phyloP scores from a whole-genome alignment of 2,888 invertebrate species.

The Resseliella maxima region DNA sequence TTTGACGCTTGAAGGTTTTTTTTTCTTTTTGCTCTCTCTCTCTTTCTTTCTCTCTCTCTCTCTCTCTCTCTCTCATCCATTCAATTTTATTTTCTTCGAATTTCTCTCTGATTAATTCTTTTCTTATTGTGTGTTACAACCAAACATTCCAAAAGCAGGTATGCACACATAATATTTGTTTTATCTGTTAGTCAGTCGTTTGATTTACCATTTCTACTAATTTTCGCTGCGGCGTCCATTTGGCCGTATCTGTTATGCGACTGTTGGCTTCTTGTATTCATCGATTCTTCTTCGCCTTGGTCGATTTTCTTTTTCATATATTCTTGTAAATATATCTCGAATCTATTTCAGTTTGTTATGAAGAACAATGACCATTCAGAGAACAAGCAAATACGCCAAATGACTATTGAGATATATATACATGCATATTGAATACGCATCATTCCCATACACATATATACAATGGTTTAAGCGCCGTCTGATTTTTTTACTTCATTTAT shows the following conservation, averaged over 20 bases:
- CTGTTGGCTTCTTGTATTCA: not conserved
- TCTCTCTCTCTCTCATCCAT: no score
- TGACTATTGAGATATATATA: not conserved
- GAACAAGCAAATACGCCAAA: slow-evolving; percentile 3
- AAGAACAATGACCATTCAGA: slow-evolving; percentile 26
- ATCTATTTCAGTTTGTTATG: not conserved
- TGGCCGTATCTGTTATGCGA: not conserved
- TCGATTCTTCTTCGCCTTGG: not conserved
- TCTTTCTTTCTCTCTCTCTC: no score
- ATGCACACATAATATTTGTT: not conserved
- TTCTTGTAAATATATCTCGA: not conserved
- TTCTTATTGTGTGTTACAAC: no score
- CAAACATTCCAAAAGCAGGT: slow-evolving; percentile 26
- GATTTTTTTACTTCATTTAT: slow-evolving; percentile 50
- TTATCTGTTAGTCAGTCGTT: no score
- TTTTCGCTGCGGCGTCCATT: no score
- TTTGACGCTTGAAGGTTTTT: not conserved
- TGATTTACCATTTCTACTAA: no score
- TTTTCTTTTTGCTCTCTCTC: not conserved
- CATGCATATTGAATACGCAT: no score
- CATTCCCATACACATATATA: not conserved
- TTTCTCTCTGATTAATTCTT: no score
- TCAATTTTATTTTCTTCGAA: no score
- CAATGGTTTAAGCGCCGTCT: slow-evolving; percentile 38
- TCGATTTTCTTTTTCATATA: not conserved